A percentile compares a stretch with the other conserved stretches of the same genome.
Conservation (phyloP, 2,113 vertebrate species). For the Misgurnus mizolepis region DNA sequence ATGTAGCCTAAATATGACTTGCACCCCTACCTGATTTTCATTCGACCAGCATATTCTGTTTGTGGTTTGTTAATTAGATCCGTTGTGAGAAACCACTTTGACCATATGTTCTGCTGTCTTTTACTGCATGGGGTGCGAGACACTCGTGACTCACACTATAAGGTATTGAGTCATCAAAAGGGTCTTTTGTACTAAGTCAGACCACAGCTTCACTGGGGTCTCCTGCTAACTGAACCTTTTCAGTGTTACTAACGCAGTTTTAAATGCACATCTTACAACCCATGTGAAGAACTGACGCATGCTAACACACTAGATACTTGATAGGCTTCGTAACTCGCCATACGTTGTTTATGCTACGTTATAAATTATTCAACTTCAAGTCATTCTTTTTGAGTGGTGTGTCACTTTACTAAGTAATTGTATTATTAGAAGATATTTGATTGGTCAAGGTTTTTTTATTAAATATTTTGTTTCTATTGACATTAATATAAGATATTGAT, state of each 20-base stretch:
- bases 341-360: too few species aligned
- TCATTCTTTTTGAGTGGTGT: too few species aligned
- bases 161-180: not conserved
- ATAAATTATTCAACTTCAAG: too few species aligned
- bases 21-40: not conserved
- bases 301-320: not conserved
- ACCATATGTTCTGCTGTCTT: slow-evolving; percentile 10
- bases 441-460: too few species aligned
- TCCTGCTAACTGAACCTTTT: not conserved
- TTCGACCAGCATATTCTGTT: not conserved
- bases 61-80: not conserved
- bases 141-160: not conserved
- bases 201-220: not conserved
- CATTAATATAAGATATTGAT: too few species aligned
- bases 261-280: not conserved
- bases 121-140: slow-evolving; percentile 19
- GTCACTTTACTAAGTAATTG: too few species aligned
- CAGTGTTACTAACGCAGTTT: too few species aligned
- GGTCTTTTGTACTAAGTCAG: not conserved
- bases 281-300: too few species aligned
- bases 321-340: too few species aligned
- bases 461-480: too few species aligned
- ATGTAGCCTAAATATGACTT: not conserved
- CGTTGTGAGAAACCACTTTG: slow-evolving; percentile 38
- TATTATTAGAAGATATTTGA: too few species aligned